Percentiles rank a stretch among this genome's conserved stretches.
Evolutionary conservation across 2,113 vertebrate genomes (phyloP).

Genomic region (Ploceus nigricollis): DNA sequence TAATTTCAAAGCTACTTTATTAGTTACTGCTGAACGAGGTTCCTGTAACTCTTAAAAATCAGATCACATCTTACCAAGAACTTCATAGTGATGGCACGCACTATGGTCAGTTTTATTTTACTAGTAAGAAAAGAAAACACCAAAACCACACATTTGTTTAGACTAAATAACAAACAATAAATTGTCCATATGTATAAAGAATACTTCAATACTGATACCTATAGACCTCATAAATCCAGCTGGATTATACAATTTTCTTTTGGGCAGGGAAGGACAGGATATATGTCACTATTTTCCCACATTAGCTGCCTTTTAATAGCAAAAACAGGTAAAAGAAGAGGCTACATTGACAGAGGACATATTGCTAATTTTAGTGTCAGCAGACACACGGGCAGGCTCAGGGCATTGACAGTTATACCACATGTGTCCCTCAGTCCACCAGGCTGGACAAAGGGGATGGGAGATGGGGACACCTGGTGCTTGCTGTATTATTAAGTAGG

Average conservation of each 20-base stretch:
- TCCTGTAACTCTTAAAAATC: neutral
- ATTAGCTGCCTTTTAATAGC: neutral
- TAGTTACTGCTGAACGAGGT: neutral
- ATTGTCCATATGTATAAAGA: neutral
- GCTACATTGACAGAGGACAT: neutral
- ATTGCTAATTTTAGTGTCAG: neutral
- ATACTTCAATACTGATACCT: neutral
- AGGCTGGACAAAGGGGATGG: neutral
- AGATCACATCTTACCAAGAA: neutral
- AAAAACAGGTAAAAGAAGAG: neutral
- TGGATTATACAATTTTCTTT: neutral
- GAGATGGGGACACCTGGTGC: neutral
- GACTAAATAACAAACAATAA: neutral
- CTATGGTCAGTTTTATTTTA: neutral
- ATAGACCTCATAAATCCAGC: neutral
- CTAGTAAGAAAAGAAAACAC: neutral
- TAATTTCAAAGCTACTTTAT: neutral
- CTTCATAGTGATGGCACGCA: neutral
- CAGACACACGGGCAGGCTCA: neutral
- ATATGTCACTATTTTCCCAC: neutral
- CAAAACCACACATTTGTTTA: neutral
- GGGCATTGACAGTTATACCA: neutral
- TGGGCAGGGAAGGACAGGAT: neutral
- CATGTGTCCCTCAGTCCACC: neutral
- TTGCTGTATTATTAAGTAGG: neutral